Conservation (phyloP, 2,113 vertebrate genomes). For the Paradisaea rubra region DNA sequence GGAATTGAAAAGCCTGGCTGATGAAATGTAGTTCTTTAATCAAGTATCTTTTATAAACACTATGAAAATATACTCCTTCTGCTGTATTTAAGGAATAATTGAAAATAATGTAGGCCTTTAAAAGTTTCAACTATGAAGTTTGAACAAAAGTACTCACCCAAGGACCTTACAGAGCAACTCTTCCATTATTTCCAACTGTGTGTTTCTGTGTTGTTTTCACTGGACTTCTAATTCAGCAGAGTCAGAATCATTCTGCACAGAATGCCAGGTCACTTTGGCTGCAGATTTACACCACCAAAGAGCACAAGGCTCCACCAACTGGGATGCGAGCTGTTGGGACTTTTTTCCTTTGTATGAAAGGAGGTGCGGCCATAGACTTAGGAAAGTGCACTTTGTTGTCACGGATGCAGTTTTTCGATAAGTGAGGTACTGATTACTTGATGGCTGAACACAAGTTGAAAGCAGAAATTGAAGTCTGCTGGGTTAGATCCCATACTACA, state of each 20-base stretch:
- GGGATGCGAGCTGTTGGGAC: neutral
- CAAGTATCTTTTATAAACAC: neutral
- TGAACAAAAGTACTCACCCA: neutral
- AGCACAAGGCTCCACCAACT: neutral
- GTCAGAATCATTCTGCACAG: neutral
- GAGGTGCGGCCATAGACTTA: too few relatives aligned
- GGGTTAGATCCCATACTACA: rapidly evolving
- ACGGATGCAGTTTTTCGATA: neutral
- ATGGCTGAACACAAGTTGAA: neutral
- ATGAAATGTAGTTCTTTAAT: neutral
- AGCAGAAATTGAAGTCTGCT: neutral
- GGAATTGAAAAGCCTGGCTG: neutral
- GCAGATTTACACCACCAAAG: neutral
- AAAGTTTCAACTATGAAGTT: neutral
- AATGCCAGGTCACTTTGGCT: neutral
- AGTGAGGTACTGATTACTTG: neutral
- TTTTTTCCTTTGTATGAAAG: neutral
- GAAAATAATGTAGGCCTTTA: neutral
- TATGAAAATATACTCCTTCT: neutral
- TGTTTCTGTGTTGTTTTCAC: neutral
- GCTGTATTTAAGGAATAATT: neutral
- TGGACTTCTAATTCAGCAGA: neutral
- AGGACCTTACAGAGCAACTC: neutral
- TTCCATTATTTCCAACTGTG: neutral
- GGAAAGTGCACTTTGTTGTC: neutral